Conservation (phyloP, 2,888 invertebrate species). For the Pristionchus arcanus region DNA sequence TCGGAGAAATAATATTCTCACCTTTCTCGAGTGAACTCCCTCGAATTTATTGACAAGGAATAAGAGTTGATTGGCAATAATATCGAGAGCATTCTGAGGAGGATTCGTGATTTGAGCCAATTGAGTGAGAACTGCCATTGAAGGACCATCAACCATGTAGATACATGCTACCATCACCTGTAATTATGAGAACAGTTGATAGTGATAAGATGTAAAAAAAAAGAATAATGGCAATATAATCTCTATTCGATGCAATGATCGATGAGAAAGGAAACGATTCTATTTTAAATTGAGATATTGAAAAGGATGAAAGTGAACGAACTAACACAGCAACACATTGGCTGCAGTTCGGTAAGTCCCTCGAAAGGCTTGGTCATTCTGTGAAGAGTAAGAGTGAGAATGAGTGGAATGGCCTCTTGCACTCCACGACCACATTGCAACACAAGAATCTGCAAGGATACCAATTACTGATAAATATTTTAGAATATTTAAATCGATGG, state of each 20-base stretch:
- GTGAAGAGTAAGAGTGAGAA: conserved; percentile 39
- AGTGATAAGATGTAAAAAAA: too few species aligned
- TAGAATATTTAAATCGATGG: background rate
- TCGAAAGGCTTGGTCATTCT: conserved; percentile 50
- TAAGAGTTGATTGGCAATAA: conserved; percentile 48
- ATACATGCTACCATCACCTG: conserved; percentile 44
- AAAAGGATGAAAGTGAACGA: background rate
- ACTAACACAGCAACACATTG: conserved; percentile 52
- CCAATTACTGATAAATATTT: background rate
- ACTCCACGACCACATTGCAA: conserved; percentile 54
- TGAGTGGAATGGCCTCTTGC: conserved; percentile 45
- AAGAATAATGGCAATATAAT: too few species aligned
- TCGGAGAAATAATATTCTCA: background rate
- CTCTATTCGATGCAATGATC: background rate
- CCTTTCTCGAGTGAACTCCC: conserved; percentile 54
- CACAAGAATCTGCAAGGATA: conserved; percentile 7
- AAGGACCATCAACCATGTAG: conserved; percentile 25
- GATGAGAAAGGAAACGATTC: background rate
- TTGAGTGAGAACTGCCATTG: conserved; percentile 3
- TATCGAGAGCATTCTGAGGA: conserved; percentile 25
- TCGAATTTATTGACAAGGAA: conserved; percentile 49
- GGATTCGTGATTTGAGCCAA: background rate
- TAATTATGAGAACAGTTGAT: background rate
- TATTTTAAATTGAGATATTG: background rate
- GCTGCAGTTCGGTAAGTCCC: conserved; percentile 55